These are phyloP conservation scores for Nymphicus hollandicus DNA, from an alignment of 2,113 vertebrate species.

Conservation along the genomic window DNA sequence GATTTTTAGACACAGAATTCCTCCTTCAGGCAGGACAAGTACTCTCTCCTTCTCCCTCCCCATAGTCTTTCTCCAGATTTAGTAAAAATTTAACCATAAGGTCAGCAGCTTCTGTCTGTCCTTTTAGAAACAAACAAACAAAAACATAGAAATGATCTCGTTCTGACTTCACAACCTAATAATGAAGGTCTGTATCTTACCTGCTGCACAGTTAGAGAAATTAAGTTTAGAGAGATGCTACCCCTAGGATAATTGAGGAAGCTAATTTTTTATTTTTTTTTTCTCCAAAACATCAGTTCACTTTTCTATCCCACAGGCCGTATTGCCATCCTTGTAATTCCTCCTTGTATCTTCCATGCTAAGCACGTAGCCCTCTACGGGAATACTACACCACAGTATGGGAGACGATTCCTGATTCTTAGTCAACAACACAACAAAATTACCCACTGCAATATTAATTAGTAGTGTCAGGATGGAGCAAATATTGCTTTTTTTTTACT, in stretches of 20 bases:
- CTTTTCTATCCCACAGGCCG: not conserved
- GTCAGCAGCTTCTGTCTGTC: not conserved
- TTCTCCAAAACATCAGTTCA: not conserved
- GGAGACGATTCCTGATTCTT: not conserved
- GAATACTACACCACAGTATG: not conserved
- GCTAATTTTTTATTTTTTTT: rapidly evolving
- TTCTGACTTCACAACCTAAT: not conserved
- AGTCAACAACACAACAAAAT: not conserved
- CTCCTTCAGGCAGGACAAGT: not conserved
- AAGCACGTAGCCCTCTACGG: not conserved
- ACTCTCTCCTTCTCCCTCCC: not conserved
- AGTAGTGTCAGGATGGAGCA: not conserved
- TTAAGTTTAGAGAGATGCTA: not conserved
- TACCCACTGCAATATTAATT: not conserved
- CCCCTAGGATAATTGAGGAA: not conserved
- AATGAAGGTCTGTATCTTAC: not conserved
- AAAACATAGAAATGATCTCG: not conserved
- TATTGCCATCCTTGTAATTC: not conserved
- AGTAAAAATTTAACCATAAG: not conserved
- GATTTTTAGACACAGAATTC: not conserved
- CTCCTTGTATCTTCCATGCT: not conserved
- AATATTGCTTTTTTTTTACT: not conserved
- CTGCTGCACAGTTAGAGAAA: not conserved
- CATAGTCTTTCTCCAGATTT: not conserved
- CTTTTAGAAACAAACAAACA: not conserved